Conservation (phyloP, 2,888 invertebrate genomes). For the Mellilla xanthometata region DNA sequence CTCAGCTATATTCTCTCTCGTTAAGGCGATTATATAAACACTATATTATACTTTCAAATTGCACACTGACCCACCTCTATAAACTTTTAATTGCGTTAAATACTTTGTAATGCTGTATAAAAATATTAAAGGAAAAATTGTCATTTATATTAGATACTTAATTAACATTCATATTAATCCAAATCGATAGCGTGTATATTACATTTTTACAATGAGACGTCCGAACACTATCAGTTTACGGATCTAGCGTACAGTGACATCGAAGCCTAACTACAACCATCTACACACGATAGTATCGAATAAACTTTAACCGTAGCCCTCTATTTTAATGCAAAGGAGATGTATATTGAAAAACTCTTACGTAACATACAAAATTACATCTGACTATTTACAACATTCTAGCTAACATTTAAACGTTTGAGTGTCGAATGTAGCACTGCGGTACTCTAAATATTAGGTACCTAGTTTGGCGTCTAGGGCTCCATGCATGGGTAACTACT, state of each 20-base stretch:
- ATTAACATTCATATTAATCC: slow-evolving; percentile 73
- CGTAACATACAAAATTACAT: slow-evolving; percentile 79
- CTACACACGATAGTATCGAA: slow-evolving; percentile 76
- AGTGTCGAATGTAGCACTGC: slow-evolving; percentile 54
- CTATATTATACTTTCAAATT: slow-evolving; percentile 68
- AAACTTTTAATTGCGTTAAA: slow-evolving; percentile 81
- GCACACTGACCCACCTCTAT: slow-evolving; percentile 81
- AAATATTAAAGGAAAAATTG: slow-evolving; percentile 82
- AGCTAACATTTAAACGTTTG: slow-evolving; percentile 64
- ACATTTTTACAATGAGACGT: slow-evolving; percentile 80
- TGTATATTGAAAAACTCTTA: slow-evolving; percentile 75
- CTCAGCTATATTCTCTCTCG: slow-evolving; percentile 80
- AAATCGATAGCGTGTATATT: slow-evolving; percentile 77
- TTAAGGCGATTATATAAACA: slow-evolving; percentile 80
- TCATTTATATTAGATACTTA: slow-evolving; percentile 73
- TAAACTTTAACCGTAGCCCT: slow-evolving; percentile 67
- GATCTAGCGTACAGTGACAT: slow-evolving; percentile 76
- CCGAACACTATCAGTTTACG: slow-evolving; percentile 59
- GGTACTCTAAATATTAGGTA: slow-evolving; percentile 67
- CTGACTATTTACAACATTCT: slow-evolving; percentile 77
- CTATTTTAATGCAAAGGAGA: slow-evolving; percentile 77
- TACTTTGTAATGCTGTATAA: slow-evolving; percentile 80
- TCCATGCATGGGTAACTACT: slow-evolving; percentile 68
- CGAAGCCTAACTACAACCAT: slow-evolving; percentile 78
- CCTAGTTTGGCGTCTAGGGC: slow-evolving; percentile 67